Base-by-base conservation (phyloP, 2,797 vertebrate genomes). In the Squalus acanthias region DNA sequence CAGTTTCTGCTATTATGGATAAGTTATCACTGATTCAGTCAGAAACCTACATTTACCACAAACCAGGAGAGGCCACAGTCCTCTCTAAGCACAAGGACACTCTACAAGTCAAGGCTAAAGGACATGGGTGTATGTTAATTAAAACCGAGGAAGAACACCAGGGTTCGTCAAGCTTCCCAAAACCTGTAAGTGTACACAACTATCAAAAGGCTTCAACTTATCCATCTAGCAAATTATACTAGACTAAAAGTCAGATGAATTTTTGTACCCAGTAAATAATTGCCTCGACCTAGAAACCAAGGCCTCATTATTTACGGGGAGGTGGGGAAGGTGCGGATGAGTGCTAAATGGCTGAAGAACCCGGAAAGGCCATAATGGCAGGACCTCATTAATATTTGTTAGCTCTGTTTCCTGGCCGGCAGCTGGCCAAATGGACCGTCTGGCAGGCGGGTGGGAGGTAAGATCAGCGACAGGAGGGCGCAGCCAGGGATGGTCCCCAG, bases 141-240 rank as follows among this genome's bases (percentile, higher is more conserved):
- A 96, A 96, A 33, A 95, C 17, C 88, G 39, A 95, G 33, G 12
- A 95, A 72, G 63, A 33, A 8, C 57, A 13, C 0, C 74, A 94
- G 63, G n/a, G 63, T 46, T 60, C 8, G 1, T 26, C 39, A 70
- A 10, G 9, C 3, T 50, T 26, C 39, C 15, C 39, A 96, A 96
- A 96, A 87, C 60, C 10, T 97, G 95, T 96, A 96, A 69, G 12
- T 92, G 33, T 13, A 33, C 96, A 97, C 92, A 96, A 96, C 96
- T 97, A 63, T 93, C 60, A 24, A 95, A 85, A 15, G 7, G 1
- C 6, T n/a, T 97, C 39, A 97, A 96, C 57, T 96, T 97, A 50
- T 96, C 74, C 46, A 94, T 97, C 69, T 24, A 24, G 74, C 96
- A 97, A 46, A 97, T 96, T 72, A 82, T 97, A 95, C 96, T 96